Evolutionary conservation across 2,888 invertebrate species (phyloP).

Genomic region (Diploptera punctata): DNA sequence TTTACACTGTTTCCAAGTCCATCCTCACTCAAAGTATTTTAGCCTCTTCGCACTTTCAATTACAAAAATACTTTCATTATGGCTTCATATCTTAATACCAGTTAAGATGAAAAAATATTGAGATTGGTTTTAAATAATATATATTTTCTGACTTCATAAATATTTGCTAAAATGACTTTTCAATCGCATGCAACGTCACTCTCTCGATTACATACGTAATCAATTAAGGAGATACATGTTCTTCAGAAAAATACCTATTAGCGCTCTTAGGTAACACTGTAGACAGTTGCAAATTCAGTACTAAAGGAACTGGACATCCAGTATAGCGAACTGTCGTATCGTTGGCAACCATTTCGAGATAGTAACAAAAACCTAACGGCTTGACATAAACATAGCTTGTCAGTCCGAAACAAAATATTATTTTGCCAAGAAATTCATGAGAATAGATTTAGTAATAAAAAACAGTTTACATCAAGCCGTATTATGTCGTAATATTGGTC

Average conservation of each 20-base stretch:
- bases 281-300: background rate
- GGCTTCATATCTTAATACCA: background rate
- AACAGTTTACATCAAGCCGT: background rate
- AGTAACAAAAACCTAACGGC: background rate
- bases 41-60: background rate
- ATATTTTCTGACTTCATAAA: background rate
- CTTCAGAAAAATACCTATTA: background rate
- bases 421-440: background rate
- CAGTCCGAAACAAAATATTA: too few species aligned
- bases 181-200: background rate
- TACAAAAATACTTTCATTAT: background rate
- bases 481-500: background rate
- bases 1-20: too few species aligned
- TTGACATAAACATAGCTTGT: conserved; percentile 1
- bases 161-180: background rate
- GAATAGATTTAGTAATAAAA: background rate
- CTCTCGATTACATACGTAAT: background rate
- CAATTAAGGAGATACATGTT: background rate
- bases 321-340: background rate
- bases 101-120: background rate
- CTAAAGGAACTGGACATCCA: background rate
- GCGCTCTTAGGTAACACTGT: background rate
- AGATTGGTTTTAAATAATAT: background rate
- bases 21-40: too few species aligned
- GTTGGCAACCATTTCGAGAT: conserved; percentile 1